Percentiles rank a stretch among this genome's conserved stretches.
Evolutionary conservation across 2,888 invertebrate species (phyloP).

Genomic region (Nephrotoma flavescens): DNA sequence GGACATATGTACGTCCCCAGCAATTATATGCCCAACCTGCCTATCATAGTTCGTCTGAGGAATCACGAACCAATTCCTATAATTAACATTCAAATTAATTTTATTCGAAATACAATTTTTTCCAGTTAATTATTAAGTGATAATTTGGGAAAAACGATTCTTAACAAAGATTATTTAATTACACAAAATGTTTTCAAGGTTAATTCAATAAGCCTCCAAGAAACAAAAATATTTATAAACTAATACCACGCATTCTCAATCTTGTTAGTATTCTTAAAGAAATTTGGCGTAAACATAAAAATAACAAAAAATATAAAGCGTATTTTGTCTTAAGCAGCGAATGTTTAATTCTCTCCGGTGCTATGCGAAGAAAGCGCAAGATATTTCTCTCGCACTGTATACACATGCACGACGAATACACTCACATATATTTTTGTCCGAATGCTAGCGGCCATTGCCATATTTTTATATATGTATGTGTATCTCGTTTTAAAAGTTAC

Average conservation of each 20-base stretch:
- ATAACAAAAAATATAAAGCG: background rate
- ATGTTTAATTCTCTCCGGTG: background rate
- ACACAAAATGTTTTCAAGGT: background rate
- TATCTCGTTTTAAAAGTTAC: background rate
- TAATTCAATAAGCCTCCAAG: background rate
- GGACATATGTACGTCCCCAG: too few relatives aligned
- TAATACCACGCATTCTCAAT: constrained; percentile 4
- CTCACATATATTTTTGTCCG: background rate
- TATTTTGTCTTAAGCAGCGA: background rate
- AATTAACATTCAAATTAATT: background rate
- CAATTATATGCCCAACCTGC: background rate
- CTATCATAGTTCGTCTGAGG: background rate
- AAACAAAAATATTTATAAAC: background rate
- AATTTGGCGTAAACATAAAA: constrained; percentile 3
- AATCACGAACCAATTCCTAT: background rate
- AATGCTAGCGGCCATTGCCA: background rate
- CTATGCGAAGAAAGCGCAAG: background rate
- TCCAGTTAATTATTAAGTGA: background rate
- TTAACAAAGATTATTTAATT: background rate
- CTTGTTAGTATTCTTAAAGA: background rate
- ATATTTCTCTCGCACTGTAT: background rate
- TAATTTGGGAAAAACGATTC: background rate
- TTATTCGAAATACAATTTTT: background rate
- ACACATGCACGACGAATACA: background rate
- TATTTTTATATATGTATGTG: background rate